Conservation (phyloP, 2,113 vertebrate genomes). For the Antigone vipio region DNA sequence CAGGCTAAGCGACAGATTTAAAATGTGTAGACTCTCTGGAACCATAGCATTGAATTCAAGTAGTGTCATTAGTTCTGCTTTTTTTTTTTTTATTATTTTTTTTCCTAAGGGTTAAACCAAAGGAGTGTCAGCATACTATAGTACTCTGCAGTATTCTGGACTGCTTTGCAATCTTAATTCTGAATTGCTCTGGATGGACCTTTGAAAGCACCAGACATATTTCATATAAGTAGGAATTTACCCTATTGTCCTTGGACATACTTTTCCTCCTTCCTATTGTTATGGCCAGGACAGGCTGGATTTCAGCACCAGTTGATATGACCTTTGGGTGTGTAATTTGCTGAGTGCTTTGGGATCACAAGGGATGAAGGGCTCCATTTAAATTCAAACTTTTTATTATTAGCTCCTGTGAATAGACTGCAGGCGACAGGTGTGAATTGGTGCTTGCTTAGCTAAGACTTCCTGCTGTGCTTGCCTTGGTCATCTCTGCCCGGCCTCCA, state of each 20-base stretch:
- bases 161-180: background rate
- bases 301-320: background rate
- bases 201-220: background rate
- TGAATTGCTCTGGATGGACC: background rate
- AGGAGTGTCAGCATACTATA: background rate
- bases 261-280: background rate
- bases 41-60: background rate
- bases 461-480: background rate
- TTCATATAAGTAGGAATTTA: background rate
- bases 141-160: background rate
- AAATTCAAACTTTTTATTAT: constrained; percentile 18
- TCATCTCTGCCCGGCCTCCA: background rate
- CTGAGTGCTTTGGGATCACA: constrained; percentile 6
- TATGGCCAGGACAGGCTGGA: background rate
- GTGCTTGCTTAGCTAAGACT: background rate
- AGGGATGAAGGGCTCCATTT: background rate
- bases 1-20: background rate
- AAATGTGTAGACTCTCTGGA: background rate
- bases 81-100: too few relatives aligned
- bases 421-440: constrained; percentile 42
- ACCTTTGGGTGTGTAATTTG: constrained; percentile 19
- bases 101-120: background rate
- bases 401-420: constrained; percentile 25
- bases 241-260: background rate
- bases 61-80: background rate